Evolutionary conservation across 2,797 vertebrate species (phyloP).

Genomic region (Megaceryle alcyon): DNA sequence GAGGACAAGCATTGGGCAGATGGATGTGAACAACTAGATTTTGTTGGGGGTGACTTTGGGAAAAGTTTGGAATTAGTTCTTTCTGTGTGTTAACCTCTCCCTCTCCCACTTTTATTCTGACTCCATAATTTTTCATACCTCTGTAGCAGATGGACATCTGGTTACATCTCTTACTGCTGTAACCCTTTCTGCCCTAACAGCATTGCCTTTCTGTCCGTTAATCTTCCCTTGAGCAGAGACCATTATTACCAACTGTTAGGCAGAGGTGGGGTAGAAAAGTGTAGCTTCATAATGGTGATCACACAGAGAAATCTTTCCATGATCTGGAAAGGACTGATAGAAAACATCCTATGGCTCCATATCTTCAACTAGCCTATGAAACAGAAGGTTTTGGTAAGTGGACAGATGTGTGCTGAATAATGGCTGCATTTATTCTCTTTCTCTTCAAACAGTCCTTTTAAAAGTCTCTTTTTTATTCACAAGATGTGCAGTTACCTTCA

Average conservation of each 20-base stretch:
- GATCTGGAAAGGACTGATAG: neutral
- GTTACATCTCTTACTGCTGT: neutral
- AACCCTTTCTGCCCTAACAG: neutral
- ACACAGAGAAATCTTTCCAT: neutral
- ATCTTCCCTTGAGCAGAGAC: neutral
- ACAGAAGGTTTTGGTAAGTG: neutral
- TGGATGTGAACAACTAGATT: neutral
- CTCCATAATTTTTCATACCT: neutral
- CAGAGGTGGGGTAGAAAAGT: neutral
- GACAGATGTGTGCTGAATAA: neutral
- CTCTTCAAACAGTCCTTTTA: neutral
- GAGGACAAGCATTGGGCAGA: neutral
- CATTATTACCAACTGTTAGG: neutral
- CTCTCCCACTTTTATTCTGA: neutral
- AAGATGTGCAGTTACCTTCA: neutral
- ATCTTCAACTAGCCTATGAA: neutral
- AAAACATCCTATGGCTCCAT: neutral
- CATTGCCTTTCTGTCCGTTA: neutral
- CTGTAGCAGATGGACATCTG: neutral
- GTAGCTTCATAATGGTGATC: neutral
- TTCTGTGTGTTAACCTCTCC: neutral
- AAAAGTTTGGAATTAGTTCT: neutral
- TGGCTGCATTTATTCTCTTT: neutral
- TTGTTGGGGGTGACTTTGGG: neutral
- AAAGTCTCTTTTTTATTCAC: slow-evolving; percentile 5